phyloP scores from a whole-genome alignment of 1,140 invertebrate species.

The Drosophila arizonae region DNA sequence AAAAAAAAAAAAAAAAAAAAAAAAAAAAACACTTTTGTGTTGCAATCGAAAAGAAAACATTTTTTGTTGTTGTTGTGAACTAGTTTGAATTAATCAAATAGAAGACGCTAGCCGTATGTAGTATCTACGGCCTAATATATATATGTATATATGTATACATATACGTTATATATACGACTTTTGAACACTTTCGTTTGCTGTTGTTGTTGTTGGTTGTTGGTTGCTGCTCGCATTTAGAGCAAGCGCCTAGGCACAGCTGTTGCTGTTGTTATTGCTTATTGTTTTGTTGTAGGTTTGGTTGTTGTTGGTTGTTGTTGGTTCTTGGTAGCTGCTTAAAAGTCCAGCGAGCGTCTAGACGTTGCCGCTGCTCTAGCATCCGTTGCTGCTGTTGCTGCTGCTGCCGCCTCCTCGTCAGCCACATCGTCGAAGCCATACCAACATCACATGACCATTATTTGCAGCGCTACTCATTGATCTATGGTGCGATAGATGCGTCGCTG shows the following conservation, averaged over 20 bases:
- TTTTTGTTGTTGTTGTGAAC: constrained; percentile 12
- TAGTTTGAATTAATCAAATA: constrained; percentile 16
- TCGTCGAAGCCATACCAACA: constrained; percentile 82
- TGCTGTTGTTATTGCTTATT: constrained; percentile 22
- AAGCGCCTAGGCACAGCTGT: neutral
- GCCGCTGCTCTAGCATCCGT: neutral
- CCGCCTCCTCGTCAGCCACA: constrained; percentile 30
- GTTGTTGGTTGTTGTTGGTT: neutral
- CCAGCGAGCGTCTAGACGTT: constrained; percentile 27
- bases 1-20: neutral
- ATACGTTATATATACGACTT: constrained; percentile 58
- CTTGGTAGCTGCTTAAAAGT: constrained; percentile 26
- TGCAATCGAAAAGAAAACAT: constrained; percentile 26
- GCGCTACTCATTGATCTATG: constrained; percentile 83
- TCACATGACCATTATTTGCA: constrained; percentile 83
- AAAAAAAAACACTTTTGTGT: constrained; percentile 6
- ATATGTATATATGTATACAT: constrained; percentile 46
- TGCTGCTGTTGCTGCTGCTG: constrained; percentile 20
- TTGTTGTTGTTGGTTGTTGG: constrained; percentile 20
- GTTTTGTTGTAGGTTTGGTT: neutral
- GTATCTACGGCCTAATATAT: constrained; percentile 8
- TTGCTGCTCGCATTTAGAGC: constrained; percentile 4
- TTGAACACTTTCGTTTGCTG: constrained; percentile 73
- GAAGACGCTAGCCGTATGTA: constrained; percentile 16
- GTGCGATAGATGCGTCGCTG: constrained; percentile 87